These are phyloP conservation scores for Melipona bicolor DNA, from an alignment of 2,888 invertebrate genomes.

Conservation along the genomic window DNA sequence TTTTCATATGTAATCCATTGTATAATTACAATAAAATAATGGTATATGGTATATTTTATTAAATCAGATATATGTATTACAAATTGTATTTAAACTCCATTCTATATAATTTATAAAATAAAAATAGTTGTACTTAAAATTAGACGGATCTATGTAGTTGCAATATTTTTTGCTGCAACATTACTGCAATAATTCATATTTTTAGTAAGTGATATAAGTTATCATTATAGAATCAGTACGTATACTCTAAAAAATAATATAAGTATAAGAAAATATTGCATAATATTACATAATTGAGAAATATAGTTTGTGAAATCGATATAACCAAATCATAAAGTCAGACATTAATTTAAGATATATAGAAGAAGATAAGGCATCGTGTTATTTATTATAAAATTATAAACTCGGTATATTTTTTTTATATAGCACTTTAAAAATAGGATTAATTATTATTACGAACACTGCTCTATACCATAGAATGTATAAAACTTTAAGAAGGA, in stretches of 20 bases:
- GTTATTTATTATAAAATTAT: no score
- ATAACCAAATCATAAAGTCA: neutral
- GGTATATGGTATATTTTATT: conserved; percentile 19
- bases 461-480: neutral
- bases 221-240: neutral
- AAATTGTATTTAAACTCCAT: no score
- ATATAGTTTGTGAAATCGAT: neutral
- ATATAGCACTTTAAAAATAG: neutral
- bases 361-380: no score
- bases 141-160: neutral
- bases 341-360: no score
- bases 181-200: neutral
- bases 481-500: neutral
- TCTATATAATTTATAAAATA: neutral
- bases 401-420: no score
- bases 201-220: neutral
- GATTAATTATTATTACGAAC: neutral
- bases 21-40: conserved; percentile 51
- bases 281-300: neutral
- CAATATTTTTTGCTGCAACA: no score
- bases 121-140: neutral
- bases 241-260: neutral
- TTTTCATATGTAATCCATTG: conserved; percentile 22
- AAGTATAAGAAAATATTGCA: neutral
- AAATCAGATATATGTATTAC: neutral